phyloP scores from a whole-genome alignment of 2,113 vertebrate species.

The Lasiurus cinereus region DNA sequence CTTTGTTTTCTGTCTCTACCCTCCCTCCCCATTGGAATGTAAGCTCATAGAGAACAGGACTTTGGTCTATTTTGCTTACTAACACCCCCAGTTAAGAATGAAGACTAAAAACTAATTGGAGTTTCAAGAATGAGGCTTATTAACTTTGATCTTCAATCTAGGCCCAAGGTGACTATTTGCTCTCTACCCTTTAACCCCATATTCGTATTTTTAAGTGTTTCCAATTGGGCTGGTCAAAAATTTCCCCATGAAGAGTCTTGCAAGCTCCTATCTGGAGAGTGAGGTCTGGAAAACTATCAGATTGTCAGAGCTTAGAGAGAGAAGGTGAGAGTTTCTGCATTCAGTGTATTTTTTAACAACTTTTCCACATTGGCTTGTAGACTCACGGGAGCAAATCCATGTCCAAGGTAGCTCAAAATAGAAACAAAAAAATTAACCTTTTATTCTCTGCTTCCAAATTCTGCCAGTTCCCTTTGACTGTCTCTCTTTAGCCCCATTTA shows the following conservation, averaged over 20 bases:
- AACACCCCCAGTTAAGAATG: not conserved
- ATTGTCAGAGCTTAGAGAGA: not conserved
- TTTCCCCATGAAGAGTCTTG: not conserved
- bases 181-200: not conserved
- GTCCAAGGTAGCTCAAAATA: not conserved
- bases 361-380: not conserved
- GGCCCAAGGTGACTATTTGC: not conserved
- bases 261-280: not conserved
- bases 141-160: not conserved
- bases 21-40: not conserved
- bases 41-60: not conserved
- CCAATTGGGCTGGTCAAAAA: not conserved
- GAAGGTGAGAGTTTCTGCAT: not conserved
- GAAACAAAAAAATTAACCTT: not conserved
- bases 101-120: not conserved
- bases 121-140: not conserved
- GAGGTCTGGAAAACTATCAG: not conserved
- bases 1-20: not conserved
- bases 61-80: not conserved
- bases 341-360: not conserved
- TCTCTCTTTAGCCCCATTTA: not conserved
- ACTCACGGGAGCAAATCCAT: not conserved
- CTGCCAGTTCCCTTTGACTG: not conserved
- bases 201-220: constrained; percentile 13
- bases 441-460: constrained; percentile 10